A percentile compares a stretch with the other conserved stretches of the same genome.
Conservation (phyloP, 2,113 vertebrate species). For the Neogale vison region DNA sequence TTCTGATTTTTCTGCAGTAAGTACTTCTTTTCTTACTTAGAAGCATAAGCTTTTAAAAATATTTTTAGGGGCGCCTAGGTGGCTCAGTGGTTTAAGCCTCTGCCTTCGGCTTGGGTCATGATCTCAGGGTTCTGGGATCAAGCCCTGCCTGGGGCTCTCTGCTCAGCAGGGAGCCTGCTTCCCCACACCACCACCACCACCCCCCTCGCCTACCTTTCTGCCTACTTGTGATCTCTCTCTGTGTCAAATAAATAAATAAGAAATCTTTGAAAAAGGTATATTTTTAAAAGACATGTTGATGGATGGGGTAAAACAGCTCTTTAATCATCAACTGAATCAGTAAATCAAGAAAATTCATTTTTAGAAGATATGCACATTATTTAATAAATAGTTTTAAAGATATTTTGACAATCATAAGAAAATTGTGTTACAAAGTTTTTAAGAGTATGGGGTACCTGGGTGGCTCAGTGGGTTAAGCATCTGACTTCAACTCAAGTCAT, state of each 20-base stretch:
- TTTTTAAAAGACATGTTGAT: not conserved
- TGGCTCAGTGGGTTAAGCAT: not conserved
- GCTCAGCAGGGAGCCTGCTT: too few species aligned
- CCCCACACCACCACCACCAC: too few species aligned
- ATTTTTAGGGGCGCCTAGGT: too few species aligned
- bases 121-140: too few species aligned
- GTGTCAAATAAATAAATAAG: too few species aligned
- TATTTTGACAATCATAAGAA: constrained; percentile 4
- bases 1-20: constrained; percentile 13
- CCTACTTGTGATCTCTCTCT: too few species aligned
- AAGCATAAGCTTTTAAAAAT: not conserved
- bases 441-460: not conserved
- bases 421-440: not conserved
- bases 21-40: not conserved
- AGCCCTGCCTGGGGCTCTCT: too few species aligned
- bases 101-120: too few species aligned
- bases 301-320: not conserved
- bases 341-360: constrained; percentile 23
- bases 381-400: not conserved
- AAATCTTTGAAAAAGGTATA: not conserved
- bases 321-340: constrained; percentile 1
- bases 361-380: not conserved
- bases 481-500: not conserved
- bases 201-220: too few species aligned
- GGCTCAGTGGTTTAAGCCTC: too few species aligned